Evolutionary conservation across 2,797 vertebrate genomes (phyloP).

Genomic region (Hoplostethus atlanticus): DNA sequence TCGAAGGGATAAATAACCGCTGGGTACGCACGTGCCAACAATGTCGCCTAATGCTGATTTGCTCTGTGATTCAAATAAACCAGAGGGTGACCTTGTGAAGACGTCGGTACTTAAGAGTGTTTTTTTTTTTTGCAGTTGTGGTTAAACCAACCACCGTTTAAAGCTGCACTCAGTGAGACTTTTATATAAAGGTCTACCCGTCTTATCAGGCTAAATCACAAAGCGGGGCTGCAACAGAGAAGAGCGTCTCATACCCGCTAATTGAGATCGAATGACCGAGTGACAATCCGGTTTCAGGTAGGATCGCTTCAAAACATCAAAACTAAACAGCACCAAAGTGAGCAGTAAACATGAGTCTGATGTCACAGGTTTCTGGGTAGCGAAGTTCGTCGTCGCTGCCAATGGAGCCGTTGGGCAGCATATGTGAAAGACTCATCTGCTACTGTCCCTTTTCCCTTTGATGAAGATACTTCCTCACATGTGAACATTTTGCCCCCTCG

Average conservation of each 20-base stretch:
- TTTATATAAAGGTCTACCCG: background rate
- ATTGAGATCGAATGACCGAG: too few relatives aligned
- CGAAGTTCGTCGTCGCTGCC: slow-evolving; percentile 41
- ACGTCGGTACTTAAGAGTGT: slow-evolving; percentile 1
- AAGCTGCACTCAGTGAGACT: background rate
- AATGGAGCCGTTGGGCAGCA: slow-evolving; percentile 64
- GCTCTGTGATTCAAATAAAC: slow-evolving; percentile 20
- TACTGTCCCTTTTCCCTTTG: slow-evolving; percentile 47
- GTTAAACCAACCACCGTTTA: slow-evolving; percentile 13
- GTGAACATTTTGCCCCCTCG: slow-evolving; percentile 47
- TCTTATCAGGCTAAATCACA: too few relatives aligned
- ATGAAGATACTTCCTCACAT: slow-evolving; percentile 58
- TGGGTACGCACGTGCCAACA: slow-evolving; percentile 39
- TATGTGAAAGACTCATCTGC: slow-evolving; percentile 66
- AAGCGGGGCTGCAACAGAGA: too few relatives aligned
- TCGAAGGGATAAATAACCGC: slow-evolving; percentile 44
- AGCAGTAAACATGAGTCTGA: too few relatives aligned
- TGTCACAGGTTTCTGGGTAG: too few relatives aligned
- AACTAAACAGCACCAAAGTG: too few relatives aligned
- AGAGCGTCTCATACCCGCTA: too few relatives aligned
- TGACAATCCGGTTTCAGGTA: too few relatives aligned
- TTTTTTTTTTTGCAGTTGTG: slow-evolving; percentile 2
- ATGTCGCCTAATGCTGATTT: slow-evolving; percentile 49
- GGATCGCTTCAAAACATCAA: too few relatives aligned
- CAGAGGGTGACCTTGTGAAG: slow-evolving; percentile 33